Conservation (phyloP, 2,888 invertebrate species). For the Polymixis lichenea region DNA sequence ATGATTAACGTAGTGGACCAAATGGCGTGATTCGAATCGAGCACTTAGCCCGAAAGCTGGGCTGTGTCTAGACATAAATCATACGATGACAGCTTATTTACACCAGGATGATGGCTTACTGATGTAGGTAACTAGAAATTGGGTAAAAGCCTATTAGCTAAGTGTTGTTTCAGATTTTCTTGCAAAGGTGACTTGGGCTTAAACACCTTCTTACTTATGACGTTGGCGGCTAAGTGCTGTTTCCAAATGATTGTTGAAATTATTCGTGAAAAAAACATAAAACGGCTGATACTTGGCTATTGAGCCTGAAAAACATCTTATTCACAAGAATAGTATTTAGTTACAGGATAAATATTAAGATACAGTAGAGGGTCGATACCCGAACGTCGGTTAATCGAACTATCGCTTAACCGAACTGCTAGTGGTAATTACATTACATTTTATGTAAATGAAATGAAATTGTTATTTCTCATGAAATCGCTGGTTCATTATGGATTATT, state of each 20-base stretch:
- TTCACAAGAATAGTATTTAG: background rate
- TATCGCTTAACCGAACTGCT: too few species aligned
- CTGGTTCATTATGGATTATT: too few species aligned
- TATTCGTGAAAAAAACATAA: too few species aligned
- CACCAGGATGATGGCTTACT: constrained; percentile 24
- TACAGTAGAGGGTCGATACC: too few species aligned
- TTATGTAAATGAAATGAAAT: too few species aligned
- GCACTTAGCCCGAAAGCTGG: constrained; percentile 48
- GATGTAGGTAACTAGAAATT: constrained; percentile 18
- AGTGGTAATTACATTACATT: too few species aligned
- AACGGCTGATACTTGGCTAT: too few species aligned
- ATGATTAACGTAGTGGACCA: constrained; percentile 30
- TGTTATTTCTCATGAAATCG: too few species aligned
- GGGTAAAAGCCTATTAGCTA: background rate
- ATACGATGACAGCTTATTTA: constrained; percentile 56
- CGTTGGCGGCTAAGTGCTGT: background rate
- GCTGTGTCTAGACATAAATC: constrained; percentile 46
- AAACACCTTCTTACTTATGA: background rate
- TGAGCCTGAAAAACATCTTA: background rate
- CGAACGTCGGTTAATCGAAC: too few species aligned
- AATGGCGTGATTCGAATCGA: constrained; percentile 49
- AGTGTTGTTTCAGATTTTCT: constrained; percentile 31
- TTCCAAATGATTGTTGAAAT: background rate
- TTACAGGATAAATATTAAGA: too few species aligned
- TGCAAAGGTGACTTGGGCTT: constrained; percentile 2